Evolutionary conservation across 2,113 vertebrate genomes (phyloP).

Genomic region (Myotis brandtii): DNA sequence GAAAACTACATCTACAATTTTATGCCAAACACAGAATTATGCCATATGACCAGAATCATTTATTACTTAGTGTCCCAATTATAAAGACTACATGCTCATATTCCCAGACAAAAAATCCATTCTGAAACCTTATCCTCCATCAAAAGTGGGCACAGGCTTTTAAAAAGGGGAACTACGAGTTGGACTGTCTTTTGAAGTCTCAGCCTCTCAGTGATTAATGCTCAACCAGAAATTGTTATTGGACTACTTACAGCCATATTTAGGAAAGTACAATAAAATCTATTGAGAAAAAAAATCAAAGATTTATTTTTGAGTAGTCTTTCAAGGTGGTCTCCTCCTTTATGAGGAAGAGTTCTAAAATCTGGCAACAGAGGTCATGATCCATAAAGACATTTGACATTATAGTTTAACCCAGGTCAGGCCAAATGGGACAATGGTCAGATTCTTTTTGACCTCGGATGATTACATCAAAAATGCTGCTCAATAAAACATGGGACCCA

Average conservation of each 20-base stretch:
- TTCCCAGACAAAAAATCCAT: not conserved
- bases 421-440: conserved; percentile 40
- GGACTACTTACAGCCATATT: not conserved
- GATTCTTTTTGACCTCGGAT: conserved; percentile 15
- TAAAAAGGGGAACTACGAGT: not conserved
- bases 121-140: not conserved
- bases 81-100: not conserved
- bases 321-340: not conserved
- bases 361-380: not conserved
- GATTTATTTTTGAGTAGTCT: not conserved
- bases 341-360: not conserved
- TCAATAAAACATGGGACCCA: conserved; percentile 46
- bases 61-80: not conserved
- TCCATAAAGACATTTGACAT: not conserved
- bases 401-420: conserved; percentile 16
- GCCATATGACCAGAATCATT: not conserved
- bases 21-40: not conserved
- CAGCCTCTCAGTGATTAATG: not conserved
- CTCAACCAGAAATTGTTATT: not conserved
- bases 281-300: conserved; percentile 1
- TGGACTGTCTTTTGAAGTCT: not conserved
- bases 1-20: not conserved
- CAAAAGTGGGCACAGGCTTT: not conserved
- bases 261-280: not conserved
- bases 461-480: not conserved